Conservation (phyloP, 92 coral and sea anemone species). For the Actinernus sp. region DNA sequence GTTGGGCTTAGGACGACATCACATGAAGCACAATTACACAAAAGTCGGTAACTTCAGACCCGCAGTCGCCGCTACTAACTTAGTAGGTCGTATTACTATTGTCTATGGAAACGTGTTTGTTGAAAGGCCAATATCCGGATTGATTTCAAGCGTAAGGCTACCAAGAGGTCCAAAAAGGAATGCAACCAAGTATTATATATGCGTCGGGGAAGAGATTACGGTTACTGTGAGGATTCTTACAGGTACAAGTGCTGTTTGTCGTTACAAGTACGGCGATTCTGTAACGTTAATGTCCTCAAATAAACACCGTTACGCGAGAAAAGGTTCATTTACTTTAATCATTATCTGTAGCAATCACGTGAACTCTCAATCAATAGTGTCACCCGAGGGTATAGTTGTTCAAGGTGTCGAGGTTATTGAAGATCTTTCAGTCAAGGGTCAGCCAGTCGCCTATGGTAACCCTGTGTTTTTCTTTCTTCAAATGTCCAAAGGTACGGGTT, state of each 20-base stretch:
- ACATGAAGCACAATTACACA: constrained; percentile 21
- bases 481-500: constrained; percentile 41
- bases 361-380: constrained; percentile 10
- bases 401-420: constrained; percentile 32
- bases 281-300: background rate
- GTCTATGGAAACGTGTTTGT: constrained; percentile 8
- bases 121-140: constrained; percentile 14
- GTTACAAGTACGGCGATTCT: constrained; percentile 37
- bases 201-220: constrained; percentile 36
- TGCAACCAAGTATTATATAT: constrained; percentile 10
- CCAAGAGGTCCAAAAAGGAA: constrained; percentile 7
- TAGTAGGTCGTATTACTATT: constrained; percentile 26
- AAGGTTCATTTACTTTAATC: constrained; percentile 11
- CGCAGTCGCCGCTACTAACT: constrained; percentile 28
- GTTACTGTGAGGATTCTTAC: constrained; percentile 9
- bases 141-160: constrained; percentile 8
- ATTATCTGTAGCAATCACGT: constrained; percentile 48
- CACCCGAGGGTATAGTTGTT: constrained; percentile 8
- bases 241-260: constrained; percentile 27
- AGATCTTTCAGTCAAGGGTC: constrained; percentile 19
- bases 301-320: constrained; percentile 12
- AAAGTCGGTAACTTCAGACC: constrained; percentile 10
- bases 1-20: constrained; percentile 11
- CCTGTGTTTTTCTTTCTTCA: constrained; percentile 10
- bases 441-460: constrained; percentile 5